phyloP scores from a whole-genome alignment of 2,888 invertebrate species.

The Morpho achilles region DNA sequence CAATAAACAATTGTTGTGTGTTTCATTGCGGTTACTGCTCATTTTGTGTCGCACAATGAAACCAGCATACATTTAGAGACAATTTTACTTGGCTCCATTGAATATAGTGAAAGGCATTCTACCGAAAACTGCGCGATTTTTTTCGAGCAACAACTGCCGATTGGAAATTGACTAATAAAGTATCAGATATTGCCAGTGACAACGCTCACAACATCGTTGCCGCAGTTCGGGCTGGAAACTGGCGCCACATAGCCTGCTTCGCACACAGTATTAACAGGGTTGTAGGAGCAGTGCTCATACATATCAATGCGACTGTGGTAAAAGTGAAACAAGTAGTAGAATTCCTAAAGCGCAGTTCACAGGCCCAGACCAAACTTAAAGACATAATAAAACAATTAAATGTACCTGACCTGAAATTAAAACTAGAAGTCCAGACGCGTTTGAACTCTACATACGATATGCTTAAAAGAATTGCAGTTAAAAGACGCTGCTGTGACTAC shows the following conservation, averaged over 20 bases:
- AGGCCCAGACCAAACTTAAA: constrained; percentile 6
- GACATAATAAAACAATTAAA: constrained; percentile 7
- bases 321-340: constrained; percentile 9
- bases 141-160: neutral
- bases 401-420: constrained; percentile 4
- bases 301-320: constrained; percentile 23
- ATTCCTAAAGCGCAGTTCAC: constrained; percentile 9
- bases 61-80: neutral
- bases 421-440: constrained; percentile 15
- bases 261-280: constrained; percentile 2
- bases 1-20: constrained; percentile 19
- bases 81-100: constrained; percentile 6
- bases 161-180: constrained; percentile 7
- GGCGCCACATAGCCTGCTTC: constrained; percentile 4
- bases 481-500: constrained; percentile 11
- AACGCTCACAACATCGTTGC: constrained; percentile 2
- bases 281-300: neutral
- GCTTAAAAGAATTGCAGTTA: constrained; percentile 18
- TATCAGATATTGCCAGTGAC: constrained; percentile 3
- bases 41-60: constrained; percentile 14
- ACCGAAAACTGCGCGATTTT: constrained; percentile 6
- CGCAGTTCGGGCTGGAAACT: constrained; percentile 2
- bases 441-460: constrained; percentile 22
- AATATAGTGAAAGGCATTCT: constrained; percentile 7
- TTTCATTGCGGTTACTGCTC: constrained; percentile 22